These are phyloP conservation scores for Lycaena phlaeas DNA, from an alignment of 2,888 invertebrate species.

Conservation along the genomic window DNA sequence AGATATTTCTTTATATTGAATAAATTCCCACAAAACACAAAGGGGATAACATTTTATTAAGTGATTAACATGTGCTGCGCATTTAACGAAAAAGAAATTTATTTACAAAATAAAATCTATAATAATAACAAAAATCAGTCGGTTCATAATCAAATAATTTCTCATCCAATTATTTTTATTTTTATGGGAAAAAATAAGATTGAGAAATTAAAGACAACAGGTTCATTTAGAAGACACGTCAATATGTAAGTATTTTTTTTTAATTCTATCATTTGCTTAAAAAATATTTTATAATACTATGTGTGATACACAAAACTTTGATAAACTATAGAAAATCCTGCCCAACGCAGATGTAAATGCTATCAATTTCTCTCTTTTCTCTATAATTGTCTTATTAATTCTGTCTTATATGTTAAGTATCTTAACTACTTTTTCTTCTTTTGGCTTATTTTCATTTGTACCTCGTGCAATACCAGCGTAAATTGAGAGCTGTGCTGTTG, in stretches of 20 bases:
- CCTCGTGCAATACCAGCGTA: no score
- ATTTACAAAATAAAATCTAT: slow-evolving; percentile 29
- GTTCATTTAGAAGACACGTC: slow-evolving; percentile 38
- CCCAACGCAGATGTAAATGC: no score
- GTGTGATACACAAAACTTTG: no score
- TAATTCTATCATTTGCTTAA: slow-evolving; percentile 4
- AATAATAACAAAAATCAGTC: slow-evolving; percentile 28
- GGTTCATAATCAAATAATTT: slow-evolving; percentile 32
- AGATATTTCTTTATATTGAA: no score
- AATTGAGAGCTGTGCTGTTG: no score
- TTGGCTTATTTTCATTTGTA: no score
- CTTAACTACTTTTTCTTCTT: no score
- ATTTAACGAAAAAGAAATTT: slow-evolving; percentile 34
- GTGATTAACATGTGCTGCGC: slow-evolving; percentile 57
- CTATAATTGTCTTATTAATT: no score
- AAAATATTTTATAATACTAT: no score
- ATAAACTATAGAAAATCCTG: no score
- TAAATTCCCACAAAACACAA: background rate
- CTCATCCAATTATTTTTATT: slow-evolving; percentile 37
- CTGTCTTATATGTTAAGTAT: no score
- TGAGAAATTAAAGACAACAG: slow-evolving; percentile 50
- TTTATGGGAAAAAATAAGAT: slow-evolving; percentile 49
- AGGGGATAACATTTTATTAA: background rate
- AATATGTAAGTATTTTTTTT: slow-evolving; percentile 51
- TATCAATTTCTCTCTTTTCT: no score